Conservation (phyloP, 2,113 vertebrate species). For the Brachypodius melanocephalos region DNA sequence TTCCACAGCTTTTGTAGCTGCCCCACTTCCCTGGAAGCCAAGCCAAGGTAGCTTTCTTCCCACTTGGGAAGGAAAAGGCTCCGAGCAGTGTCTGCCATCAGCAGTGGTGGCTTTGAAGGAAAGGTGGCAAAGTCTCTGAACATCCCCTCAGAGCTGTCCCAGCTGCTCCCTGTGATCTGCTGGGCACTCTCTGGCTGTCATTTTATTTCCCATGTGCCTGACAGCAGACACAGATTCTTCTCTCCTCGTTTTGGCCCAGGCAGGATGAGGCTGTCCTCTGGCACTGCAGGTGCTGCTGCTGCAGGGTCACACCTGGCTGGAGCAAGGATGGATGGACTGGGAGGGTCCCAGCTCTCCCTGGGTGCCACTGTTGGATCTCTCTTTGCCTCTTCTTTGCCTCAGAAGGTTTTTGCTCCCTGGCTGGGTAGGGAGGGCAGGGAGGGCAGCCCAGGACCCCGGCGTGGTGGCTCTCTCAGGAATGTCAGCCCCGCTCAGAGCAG, state of each 20-base stretch:
- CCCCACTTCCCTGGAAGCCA: neutral
- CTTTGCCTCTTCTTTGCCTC: neutral
- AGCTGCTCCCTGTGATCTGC: rapidly evolving
- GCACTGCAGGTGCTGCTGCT: neutral
- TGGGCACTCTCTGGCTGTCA: neutral
- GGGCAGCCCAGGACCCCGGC: rapidly evolving
- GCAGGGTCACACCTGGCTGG: neutral
- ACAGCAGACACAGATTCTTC: neutral
- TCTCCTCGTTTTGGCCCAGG: rapidly evolving
- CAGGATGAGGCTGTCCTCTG: rapidly evolving
- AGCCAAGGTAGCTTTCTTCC: neutral
- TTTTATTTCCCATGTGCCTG: neutral
- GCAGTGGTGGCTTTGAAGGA: neutral
- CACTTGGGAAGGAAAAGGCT: neutral
- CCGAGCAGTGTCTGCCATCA: rapidly evolving
- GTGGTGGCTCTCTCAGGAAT: rapidly evolving
- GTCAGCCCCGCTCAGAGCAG: rapidly evolving
- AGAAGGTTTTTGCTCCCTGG: neutral
- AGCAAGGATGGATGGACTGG: rapidly evolving
- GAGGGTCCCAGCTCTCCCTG: neutral
- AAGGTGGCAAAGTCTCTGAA: neutral
- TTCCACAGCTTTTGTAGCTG: neutral
- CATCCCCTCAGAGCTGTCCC: neutral
- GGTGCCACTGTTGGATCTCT: neutral
- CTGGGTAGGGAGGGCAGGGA: neutral